Base-by-base conservation (phyloP, 2,113 vertebrate species). In the Plectropomus leopardus region DNA sequence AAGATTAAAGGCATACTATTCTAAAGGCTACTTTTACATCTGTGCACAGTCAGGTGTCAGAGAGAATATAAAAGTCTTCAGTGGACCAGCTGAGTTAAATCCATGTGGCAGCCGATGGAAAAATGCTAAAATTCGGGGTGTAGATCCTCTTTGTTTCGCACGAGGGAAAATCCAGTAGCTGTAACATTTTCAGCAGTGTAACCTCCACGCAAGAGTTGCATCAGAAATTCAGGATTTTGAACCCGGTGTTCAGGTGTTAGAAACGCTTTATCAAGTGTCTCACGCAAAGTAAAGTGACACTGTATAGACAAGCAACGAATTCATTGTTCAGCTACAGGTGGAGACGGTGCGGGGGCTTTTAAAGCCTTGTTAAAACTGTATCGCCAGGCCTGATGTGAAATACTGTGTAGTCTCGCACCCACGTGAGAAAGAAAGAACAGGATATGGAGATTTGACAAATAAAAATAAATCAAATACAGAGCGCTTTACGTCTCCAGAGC, bases 181-280 rank as follows among this genome's bases (percentile, higher is more conserved):
- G 66, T 76, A 51, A 15, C 53, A 24, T 76, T 54, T 78, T 65
- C 48, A 68, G 66, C 21, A 21, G 47, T 4, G 77, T 50, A 85
- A 85, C 42, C 72, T 45, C 70, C 8, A 57, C 1, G 76, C 60
- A 83, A 92, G 81, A 55, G 50, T 92, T 89, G 54, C 86, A 82
- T 89, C 84, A 89, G 84, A 63, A 80, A 86, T 68, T 50, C 17
- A 3, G 57, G 70, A 79, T 75, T 72, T 76, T 75, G 26, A 84
- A 70, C 63, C 79, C 11, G 5, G 2, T 11, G 53, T 76, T 86
- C 65, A 86, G 79, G 85, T 86, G 78, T 78, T 80, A 21, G 64
- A 69, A 32, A 58, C 40, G 60, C 82, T 75, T 72, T 26, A 58
- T 61, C 47, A 51, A 84, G 76, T 63, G 47, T 89, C 61, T 80